Evolutionary conservation across 2,797 vertebrate genomes (phyloP).

Genomic region (Acipenser transmontanus): DNA sequence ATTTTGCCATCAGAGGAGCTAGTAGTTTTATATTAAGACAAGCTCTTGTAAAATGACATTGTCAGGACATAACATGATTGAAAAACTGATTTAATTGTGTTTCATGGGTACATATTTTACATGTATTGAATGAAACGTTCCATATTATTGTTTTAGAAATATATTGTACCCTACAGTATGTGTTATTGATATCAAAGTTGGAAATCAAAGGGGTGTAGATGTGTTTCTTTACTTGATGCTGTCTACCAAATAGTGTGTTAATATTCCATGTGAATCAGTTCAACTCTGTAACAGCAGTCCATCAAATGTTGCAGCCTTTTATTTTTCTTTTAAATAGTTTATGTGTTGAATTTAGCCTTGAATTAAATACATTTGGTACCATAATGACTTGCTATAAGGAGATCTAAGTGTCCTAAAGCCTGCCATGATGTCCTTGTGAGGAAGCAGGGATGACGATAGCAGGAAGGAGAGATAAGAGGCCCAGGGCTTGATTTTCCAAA

Average conservation of each 20-base stretch:
- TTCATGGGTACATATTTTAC: slow-evolving; percentile 8
- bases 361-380: too few species aligned
- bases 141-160: too few species aligned
- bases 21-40: slow-evolving; percentile 14
- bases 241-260: too few species aligned
- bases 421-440: neutral
- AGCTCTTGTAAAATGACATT: neutral
- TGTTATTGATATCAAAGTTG: neutral
- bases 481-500: neutral
- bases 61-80: neutral
- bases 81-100: neutral
- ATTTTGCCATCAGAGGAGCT: slow-evolving; percentile 23
- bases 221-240: too few species aligned
- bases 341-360: too few species aligned
- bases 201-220: too few species aligned
- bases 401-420: neutral
- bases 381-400: too few species aligned
- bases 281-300: too few species aligned
- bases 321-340: too few species aligned
- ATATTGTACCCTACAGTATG: neutral
- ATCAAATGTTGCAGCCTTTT: too few species aligned
- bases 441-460: neutral
- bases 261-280: too few species aligned
- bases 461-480: neutral
- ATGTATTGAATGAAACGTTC: neutral